Conservation (phyloP, 2,113 vertebrate species). For the Cryptotis parvus region DNA sequence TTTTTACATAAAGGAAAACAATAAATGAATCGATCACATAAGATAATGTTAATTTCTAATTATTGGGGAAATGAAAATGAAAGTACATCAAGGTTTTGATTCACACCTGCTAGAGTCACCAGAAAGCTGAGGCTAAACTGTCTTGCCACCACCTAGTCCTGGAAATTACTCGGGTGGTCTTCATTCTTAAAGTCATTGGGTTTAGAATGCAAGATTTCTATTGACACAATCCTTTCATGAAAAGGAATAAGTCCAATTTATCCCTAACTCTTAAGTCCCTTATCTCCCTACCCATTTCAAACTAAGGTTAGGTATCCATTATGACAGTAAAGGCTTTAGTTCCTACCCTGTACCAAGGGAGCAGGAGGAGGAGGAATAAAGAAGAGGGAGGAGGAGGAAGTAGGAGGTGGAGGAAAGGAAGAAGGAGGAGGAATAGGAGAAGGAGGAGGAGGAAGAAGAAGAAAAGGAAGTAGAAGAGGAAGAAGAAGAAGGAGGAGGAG, state of each 20-base stretch:
- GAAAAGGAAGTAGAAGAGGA: too few relatives aligned
- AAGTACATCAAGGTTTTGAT: not conserved
- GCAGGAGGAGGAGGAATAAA: too few relatives aligned
- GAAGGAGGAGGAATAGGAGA: too few relatives aligned
- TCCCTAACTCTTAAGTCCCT: not conserved
- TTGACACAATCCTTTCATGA: not conserved
- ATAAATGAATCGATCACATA: not conserved
- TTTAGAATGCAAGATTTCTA: not conserved
- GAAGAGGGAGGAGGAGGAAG: too few relatives aligned
- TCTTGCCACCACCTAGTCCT: not conserved
- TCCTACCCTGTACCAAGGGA: not conserved
- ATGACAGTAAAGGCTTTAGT: not conserved
- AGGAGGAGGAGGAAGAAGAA: too few relatives aligned
- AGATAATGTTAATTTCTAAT: not conserved
- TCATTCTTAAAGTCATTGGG: too few relatives aligned
- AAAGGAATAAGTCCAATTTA: not conserved
- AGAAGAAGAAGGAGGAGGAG: too few relatives aligned
- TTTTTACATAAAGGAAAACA: not conserved
- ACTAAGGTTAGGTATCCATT: not conserved
- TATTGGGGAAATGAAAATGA: not conserved
- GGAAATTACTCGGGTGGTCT: too few relatives aligned
- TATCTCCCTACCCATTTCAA: not conserved
- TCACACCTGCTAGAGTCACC: not conserved
- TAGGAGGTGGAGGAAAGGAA: too few relatives aligned
- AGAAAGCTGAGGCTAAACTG: too few relatives aligned